These are phyloP conservation scores for Megastigmus dorsalis DNA, from an alignment of 2,888 invertebrate genomes.

Conservation along the genomic window DNA sequence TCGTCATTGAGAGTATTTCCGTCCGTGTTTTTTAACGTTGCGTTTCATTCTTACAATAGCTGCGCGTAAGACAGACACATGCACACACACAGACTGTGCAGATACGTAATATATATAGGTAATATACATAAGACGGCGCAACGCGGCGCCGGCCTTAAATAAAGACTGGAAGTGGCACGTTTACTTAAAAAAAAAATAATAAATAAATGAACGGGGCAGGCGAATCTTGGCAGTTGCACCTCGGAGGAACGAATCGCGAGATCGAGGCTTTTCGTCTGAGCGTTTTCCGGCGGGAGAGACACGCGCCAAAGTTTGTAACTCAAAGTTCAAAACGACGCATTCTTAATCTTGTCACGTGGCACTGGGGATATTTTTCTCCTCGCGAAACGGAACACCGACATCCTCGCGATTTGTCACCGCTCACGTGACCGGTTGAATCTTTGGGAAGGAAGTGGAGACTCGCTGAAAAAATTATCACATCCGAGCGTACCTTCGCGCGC, in stretches of 20 bases:
- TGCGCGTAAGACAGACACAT: background rate
- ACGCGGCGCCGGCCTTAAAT: background rate
- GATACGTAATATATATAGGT: background rate
- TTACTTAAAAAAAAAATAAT: constrained; percentile 32
- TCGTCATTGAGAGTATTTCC: constrained; percentile 34
- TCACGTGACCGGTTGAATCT: too few species aligned
- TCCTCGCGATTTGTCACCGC: too few species aligned
- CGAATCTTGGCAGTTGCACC: background rate
- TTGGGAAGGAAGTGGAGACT: too few species aligned
- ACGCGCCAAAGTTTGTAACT: background rate
- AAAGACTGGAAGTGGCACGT: constrained; percentile 41
- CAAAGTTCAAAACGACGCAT: constrained; percentile 1
- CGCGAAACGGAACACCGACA: too few species aligned
- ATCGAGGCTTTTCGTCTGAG: too few species aligned
- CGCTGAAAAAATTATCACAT: background rate
- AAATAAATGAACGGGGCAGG: too few species aligned
- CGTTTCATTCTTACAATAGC: background rate
- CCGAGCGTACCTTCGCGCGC: too few species aligned
- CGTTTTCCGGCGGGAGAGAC: background rate
- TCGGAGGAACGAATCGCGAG: too few species aligned
- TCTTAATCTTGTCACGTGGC: constrained; percentile 16
- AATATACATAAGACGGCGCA: background rate
- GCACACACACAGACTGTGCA: background rate
- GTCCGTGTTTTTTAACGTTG: constrained; percentile 30
- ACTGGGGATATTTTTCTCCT: background rate